phyloP scores from a whole-genome alignment of 2,113 vertebrate species.

The Elgaria multicarinata region DNA sequence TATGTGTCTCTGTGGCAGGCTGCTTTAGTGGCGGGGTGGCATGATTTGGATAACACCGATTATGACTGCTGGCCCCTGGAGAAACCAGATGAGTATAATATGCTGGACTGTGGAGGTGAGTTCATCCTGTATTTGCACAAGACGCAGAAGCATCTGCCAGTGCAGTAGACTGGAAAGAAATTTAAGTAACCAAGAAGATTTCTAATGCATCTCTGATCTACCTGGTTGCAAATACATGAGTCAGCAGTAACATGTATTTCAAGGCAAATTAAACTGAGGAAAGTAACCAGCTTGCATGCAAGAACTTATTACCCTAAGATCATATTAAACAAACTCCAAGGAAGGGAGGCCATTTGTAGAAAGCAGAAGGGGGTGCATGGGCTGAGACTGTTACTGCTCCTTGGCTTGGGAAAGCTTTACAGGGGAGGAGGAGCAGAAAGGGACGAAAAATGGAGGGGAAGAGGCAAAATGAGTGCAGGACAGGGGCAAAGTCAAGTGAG shows the following conservation, averaged over 20 bases:
- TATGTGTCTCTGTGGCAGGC: constrained; percentile 41
- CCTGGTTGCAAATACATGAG: background rate
- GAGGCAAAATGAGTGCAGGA: no score
- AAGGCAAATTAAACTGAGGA: constrained; percentile 15
- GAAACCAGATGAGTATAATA: constrained; percentile 81
- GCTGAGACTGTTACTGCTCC: no score
- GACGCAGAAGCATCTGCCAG: background rate
- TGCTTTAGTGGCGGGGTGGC: constrained; percentile 76
- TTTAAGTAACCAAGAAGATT: background rate
- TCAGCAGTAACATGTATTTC: constrained; percentile 14
- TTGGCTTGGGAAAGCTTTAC: no score
- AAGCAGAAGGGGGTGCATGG: no score
- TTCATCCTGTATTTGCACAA: background rate
- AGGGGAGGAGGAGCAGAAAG: no score
- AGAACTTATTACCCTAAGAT: no score
- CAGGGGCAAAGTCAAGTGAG: no score
- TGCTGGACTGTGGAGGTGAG: constrained; percentile 88
- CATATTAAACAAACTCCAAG: no score
- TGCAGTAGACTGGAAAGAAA: constrained; percentile 9
- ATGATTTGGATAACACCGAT: constrained; percentile 87
- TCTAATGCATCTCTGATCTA: background rate
- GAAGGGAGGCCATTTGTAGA: no score
- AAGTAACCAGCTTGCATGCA: background rate
- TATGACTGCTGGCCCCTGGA: constrained; percentile 89
- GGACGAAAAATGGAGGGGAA: no score